A percentile compares a stretch with the other conserved stretches of the same genome.
Conservation (phyloP, 2,888 invertebrate genomes). For the Hylaea fasciaria region DNA sequence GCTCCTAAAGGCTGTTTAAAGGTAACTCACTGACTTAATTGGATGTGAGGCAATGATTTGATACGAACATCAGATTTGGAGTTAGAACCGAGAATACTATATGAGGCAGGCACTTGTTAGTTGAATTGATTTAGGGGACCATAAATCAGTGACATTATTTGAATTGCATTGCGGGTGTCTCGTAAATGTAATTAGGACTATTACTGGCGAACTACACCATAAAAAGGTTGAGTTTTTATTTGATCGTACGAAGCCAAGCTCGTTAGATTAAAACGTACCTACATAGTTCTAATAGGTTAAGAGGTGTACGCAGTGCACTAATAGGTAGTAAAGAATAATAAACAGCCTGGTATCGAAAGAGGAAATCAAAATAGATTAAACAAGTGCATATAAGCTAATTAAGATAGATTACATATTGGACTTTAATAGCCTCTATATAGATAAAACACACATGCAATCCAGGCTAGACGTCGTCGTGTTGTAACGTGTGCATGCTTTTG, state of each 20-base stretch:
- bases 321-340: constrained; percentile 11
- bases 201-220: constrained; percentile 22
- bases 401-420: constrained; percentile 20
- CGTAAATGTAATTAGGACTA: constrained; percentile 39
- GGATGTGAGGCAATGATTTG: constrained; percentile 29
- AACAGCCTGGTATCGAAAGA: constrained; percentile 10
- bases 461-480: background rate
- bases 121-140: constrained; percentile 33
- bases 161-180: constrained; percentile 34
- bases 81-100: constrained; percentile 12
- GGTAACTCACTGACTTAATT: constrained; percentile 34
- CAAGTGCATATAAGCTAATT: constrained; percentile 13
- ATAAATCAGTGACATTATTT: constrained; percentile 37
- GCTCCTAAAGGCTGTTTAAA: constrained; percentile 15
- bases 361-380: constrained; percentile 5
- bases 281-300: background rate
- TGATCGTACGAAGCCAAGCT: constrained; percentile 10
- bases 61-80: constrained; percentile 34
- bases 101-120: constrained; percentile 21
- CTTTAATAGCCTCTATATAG: constrained; percentile 1
- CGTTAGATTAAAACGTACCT: constrained; percentile 6
- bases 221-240: constrained; percentile 25
- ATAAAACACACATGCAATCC: constrained; percentile 8
- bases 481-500: no score
- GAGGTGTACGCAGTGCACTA: background rate